Evolutionary conservation across 1,140 invertebrate species (phyloP).

Genomic region (Nomia melanderi): DNA sequence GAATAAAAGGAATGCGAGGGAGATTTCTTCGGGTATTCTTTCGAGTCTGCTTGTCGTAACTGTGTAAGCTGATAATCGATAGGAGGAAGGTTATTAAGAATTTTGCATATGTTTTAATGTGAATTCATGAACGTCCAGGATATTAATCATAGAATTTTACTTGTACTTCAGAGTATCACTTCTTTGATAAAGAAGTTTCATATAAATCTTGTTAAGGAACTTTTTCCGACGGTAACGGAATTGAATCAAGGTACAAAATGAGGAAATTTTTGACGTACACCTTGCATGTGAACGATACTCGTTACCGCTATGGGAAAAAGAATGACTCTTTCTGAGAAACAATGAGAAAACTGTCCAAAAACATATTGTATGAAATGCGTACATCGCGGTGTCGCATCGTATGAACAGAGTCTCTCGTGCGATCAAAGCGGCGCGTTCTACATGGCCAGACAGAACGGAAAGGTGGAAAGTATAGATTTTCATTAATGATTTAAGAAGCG

Average conservation of each 20-base stretch:
- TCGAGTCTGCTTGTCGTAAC: too few species aligned
- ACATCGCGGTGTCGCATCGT: conserved; percentile 7
- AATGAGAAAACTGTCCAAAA: conserved; percentile 43
- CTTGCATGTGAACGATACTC: conserved; percentile 13
- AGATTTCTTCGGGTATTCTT: conserved; percentile 1
- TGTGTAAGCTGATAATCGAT: too few species aligned
- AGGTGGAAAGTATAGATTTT: neutral
- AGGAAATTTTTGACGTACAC: neutral
- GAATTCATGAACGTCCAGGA: too few species aligned
- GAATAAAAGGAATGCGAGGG: neutral
- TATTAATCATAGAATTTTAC: too few species aligned
- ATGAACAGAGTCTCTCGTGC: conserved; percentile 23
- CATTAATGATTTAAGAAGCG: neutral
- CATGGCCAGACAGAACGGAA: too few species aligned
- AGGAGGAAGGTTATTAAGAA: too few species aligned
- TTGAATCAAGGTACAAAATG: neutral
- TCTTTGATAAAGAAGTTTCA: too few species aligned
- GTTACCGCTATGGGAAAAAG: conserved; percentile 33
- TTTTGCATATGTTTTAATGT: too few species aligned
- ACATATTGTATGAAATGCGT: conserved; percentile 33
- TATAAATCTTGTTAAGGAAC: too few species aligned
- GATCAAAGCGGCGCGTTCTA: too few species aligned
- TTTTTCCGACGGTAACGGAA: neutral
- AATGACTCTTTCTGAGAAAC: conserved; percentile 18
- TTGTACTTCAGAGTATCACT: too few species aligned